Percentiles rank a stretch among this genome's conserved stretches.
Conservation (phyloP, 2,113 vertebrate genomes). For the Tenebrosternarchus preto region DNA sequence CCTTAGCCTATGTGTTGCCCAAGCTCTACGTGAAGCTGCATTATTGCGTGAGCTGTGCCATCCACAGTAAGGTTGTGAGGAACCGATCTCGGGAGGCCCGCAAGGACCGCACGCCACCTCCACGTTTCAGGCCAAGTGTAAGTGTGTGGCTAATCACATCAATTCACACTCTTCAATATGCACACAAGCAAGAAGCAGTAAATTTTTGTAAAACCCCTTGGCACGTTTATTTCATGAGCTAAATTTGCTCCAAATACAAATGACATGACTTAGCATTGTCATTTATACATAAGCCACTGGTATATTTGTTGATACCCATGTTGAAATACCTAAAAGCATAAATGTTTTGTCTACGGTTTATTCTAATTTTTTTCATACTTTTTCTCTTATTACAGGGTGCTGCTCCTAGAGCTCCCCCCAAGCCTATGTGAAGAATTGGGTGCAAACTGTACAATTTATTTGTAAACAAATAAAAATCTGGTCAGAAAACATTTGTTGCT, state of each 20-base stretch:
- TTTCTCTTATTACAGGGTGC: conserved; percentile 68
- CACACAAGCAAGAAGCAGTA: not conserved
- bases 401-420: conserved; percentile 80
- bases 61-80: conserved; percentile 95
- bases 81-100: conserved; percentile 92
- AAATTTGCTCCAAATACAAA: too few species aligned
- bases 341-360: not conserved
- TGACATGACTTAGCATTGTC: too few species aligned
- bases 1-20: conserved; percentile 85
- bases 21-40: conserved; percentile 96
- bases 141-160: conserved; percentile 40
- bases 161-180: not conserved
- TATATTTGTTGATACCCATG: too few species aligned
- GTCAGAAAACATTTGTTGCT: not conserved
- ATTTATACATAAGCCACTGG: too few species aligned
- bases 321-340: too few species aligned
- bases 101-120: conserved; percentile 91
- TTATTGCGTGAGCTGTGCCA: conserved; percentile 95
- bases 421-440: conserved; percentile 73
- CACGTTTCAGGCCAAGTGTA: conserved; percentile 87
- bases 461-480: conserved; percentile 35
- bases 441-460: conserved; percentile 28
- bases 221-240: not conserved
- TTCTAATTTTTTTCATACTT: not conserved
- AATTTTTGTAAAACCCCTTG: not conserved